These are phyloP conservation scores for Erethizon dorsatum DNA, from an alignment of 2,797 vertebrate species.

Conservation along the genomic window DNA sequence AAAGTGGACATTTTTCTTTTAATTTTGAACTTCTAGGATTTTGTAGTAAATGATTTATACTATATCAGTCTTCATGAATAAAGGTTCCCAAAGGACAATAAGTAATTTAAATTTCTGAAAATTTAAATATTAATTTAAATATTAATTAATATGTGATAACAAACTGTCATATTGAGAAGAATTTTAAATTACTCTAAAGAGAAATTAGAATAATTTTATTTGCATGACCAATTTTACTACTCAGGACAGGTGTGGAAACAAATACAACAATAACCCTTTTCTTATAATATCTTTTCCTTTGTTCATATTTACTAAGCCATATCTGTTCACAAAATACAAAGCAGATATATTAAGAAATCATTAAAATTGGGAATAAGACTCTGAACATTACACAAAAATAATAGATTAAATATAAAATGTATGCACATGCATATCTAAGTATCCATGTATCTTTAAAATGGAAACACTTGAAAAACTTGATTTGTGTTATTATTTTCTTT, in stretches of 20 bases:
- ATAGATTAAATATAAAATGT: conserved; percentile 7
- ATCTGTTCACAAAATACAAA: not conserved
- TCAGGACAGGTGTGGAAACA: not conserved
- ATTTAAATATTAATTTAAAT: conserved; percentile 36
- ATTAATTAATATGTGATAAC: not conserved
- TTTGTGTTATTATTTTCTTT: not conserved
- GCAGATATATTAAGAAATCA: not conserved
- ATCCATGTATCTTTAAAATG: not conserved
- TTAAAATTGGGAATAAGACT: not conserved
- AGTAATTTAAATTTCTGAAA: not conserved
- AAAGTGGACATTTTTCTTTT: conserved; percentile 10
- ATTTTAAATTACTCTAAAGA: conserved; percentile 48
- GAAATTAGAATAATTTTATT: conserved; percentile 23
- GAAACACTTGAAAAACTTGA: conserved; percentile 32
- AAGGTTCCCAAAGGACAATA: not conserved
- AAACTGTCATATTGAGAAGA: not conserved
- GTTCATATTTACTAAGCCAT: conserved; percentile 3
- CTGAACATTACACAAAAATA: conserved; percentile 35
- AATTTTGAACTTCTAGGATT: not conserved
- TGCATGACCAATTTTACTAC: not conserved
- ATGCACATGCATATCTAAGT: not conserved
- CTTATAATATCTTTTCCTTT: not conserved
- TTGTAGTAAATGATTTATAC: not conserved
- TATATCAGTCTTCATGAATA: not conserved
- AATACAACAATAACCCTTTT: not conserved